Evolutionary conservation across 2,797 vertebrate species (phyloP), one percentile per base, ranked within the genome.

Genomic region (Prunella strophiata): DNA sequence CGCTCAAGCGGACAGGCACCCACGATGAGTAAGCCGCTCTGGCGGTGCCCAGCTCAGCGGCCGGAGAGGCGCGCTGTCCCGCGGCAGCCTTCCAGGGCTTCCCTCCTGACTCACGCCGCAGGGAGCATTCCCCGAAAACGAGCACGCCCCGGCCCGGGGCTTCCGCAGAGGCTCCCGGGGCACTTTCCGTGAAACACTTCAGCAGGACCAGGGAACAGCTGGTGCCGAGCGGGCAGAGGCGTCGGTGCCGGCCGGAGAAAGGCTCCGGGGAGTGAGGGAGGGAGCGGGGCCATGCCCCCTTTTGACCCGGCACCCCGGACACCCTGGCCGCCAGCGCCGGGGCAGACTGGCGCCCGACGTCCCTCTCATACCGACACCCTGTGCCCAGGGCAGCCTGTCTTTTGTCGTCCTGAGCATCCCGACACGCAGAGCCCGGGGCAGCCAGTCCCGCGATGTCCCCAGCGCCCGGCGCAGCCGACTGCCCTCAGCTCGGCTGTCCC

Each of bases 281-380:
- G 8, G 25, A 55, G 50, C 4, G 13, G 7, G 4, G 13, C 36
- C 18, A 0, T 43, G 22, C 10, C 3, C 34, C 18, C 16, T 43
- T 34, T 76, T 13, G 13, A 26, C 26, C 22, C 8, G 9, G 42
- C 30, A 48, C 6, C 17, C 18, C 12, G 7, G 15, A 6, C 29
- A 25, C 6, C 15, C 23, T 7, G 11, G 8, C 27, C 4, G 7
- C 32, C 47, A 36, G 11, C 7, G 8, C 13, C 5, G 5, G 36
- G 11, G 7, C 42, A 48, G 40, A 7, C 25, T n/a, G 29, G 7
- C 23, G 19, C 32, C n/a, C 10, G 19, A 13, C 3, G 19, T 4
- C 14, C 4, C 21, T 7, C 6, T 32, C 19, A 16, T 3, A 16
- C 13, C 7, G 10, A 16, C 7, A 12, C 16, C 22, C 27, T 4